Base-by-base conservation (phyloP, 2,888 invertebrate genomes). In the Melieria omissa region DNA sequence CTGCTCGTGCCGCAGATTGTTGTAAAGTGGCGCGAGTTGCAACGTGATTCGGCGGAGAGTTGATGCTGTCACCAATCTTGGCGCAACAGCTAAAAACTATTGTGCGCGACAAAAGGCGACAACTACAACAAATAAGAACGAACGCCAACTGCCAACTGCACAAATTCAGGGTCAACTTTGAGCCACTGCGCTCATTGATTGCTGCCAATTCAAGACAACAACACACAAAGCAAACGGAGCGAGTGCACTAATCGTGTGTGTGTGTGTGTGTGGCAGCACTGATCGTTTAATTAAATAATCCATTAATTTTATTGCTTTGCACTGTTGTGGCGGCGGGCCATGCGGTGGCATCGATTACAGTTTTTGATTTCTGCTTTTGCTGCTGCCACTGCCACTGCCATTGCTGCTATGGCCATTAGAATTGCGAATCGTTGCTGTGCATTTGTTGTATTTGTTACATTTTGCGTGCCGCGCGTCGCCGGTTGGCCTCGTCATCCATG, bases 111-210 rank as follows among this genome's bases (percentile, higher is more conserved):
- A 55, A 5, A n/a, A 55, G 7, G 14, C 16, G 14, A 47, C 46
- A 62, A 29, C 44, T 47, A 45, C 16, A 62, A 62, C 46, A 46
- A 47, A 57, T 46, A 66, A 66, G 58, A 58, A 66, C 29, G 29
- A 29, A 29, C 29, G 29, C 29, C 29, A 29, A 29, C 29, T 29
- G 29, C 29, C 29, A 63, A 67, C 63, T 72, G 63, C 67, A 72
- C 63, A 67, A 72, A 67, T 72, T 72, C 71, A 72, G 63, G 71
- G 71, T 72, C 67, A 72, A 55, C 45, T 46, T 60, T 65, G 14
- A 54, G 54, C 61, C 49, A 49, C 42, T 29, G 61, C 61, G 61
- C 44, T 46, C 44, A 46, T 14, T 64, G 69, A 14, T 63, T 62
- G 46, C 6, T 12, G n/a, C 54, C 69, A 69, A 61, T 61, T 62